Base-by-base conservation (phyloP, 2,113 vertebrate species). In the Poecilia latipinna region DNA sequence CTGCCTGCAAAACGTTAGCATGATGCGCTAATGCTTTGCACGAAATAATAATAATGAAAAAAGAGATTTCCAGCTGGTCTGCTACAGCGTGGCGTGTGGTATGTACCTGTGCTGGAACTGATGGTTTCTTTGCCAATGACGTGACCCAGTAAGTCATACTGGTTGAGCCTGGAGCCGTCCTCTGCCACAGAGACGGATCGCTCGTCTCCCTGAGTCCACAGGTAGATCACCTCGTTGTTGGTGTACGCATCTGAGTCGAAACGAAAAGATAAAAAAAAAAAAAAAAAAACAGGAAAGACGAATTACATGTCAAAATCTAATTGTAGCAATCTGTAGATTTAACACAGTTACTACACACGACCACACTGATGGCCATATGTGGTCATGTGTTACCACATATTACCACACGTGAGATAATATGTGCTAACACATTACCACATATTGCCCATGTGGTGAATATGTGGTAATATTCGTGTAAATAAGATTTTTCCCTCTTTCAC, bases 121-220 rank as follows among this genome's bases (percentile, higher is more conserved):
- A 99, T 98, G 90, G 96, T 96, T 92, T 99, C 98, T 82, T 97
- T 98, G 37, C 97, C 97, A 74, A 97, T 97, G 57, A 96, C 97
- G 1, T 98, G 97, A 44, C 97, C 98, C 90, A 99, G 91, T 62
- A 99, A 88, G 91, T 99, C 98, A 35, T 99, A 99, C 75, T 99
- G 98, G 89, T 99, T 99, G 74, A 99, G 94, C 60, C 98, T 95
- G 65, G 98, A 99, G n/a, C 98, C 97, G 35, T 97, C 98, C 70
- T 97, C 96, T 0, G 98, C 98, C 60, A 99, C 97, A 70, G 97
- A 92, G 26, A 99, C 97, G 0, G 97, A 98, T 37, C 93, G 96
- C 75, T 97, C 96, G 62, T 96, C 96, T 1, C 96, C 98, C 72
- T 96, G 95, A 4, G 96, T 98, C 98, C 98, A 99, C 70, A 97